Conservation (phyloP, 2,797 vertebrate species). For the Bucorvus abyssinicus region DNA sequence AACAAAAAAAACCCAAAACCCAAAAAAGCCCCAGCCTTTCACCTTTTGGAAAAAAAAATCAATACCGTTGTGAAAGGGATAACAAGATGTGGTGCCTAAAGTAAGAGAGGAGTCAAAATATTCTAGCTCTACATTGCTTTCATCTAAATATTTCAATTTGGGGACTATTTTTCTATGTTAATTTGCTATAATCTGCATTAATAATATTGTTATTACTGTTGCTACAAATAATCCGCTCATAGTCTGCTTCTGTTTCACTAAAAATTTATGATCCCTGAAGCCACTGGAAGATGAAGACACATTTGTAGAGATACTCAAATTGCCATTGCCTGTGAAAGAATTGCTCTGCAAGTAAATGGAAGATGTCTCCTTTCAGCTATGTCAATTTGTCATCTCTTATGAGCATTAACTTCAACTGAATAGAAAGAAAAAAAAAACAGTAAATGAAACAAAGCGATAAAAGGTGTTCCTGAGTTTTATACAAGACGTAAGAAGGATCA, state of each 20-base stretch:
- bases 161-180: not conserved
- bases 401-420: not conserved
- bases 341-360: not conserved
- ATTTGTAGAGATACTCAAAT: not conserved
- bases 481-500: not conserved
- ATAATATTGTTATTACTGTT: not conserved
- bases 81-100: not conserved
- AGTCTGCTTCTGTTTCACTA: not conserved
- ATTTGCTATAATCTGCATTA: not conserved
- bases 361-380: not conserved
- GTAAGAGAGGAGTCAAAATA: not conserved
- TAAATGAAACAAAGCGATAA: slow-evolving; percentile 14
- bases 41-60: not conserved
- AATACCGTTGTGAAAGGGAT: not conserved
- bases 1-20: not conserved
- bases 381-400: not conserved
- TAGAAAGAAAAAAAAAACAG: not conserved
- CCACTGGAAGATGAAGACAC: not conserved
- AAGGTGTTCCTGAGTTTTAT: not conserved
- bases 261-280: not conserved
- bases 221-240: not conserved
- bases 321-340: not conserved
- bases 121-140: not conserved
- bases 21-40: too few relatives aligned
- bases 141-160: not conserved